A percentile compares a stretch with the other conserved stretches of the same genome.
phyloP scores from a whole-genome alignment of 1,140 invertebrate genomes.

The Listronotus bonariensis region DNA sequence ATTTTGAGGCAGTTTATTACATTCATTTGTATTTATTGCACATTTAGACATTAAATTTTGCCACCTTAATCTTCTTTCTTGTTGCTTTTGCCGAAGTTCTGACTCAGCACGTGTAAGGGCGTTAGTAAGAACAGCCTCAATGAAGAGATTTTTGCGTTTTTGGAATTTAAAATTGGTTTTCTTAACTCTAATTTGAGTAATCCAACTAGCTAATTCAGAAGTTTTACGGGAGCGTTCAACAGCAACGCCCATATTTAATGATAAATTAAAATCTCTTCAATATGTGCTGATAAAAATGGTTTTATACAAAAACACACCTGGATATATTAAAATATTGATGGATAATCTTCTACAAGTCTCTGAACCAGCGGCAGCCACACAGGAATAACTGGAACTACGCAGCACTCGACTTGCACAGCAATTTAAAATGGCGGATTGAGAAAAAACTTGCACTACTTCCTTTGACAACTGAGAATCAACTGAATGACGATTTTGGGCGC shows the following conservation, averaged over 20 bases:
- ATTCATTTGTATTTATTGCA: constrained; percentile 19
- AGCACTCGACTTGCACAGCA: constrained; percentile 9
- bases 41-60: constrained; percentile 52
- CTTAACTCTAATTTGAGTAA: constrained; percentile 56
- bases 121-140: constrained; percentile 57
- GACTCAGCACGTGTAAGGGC: constrained; percentile 54
- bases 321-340: constrained; percentile 4
- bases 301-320: constrained; percentile 43
- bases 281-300: constrained; percentile 7
- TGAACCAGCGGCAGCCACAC: too few species aligned
- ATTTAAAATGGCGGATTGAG: background rate
- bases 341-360: too few species aligned
- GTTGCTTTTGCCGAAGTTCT: constrained; percentile 56
- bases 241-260: constrained; percentile 44
- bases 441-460: constrained; percentile 11
- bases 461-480: constrained; percentile 2
- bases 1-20: constrained; percentile 16
- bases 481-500: constrained; percentile 22
- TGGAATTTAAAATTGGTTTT: constrained; percentile 53
- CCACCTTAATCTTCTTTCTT: constrained; percentile 54
- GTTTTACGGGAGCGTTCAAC: constrained; percentile 36
- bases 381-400: constrained; percentile 17
- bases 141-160: constrained; percentile 55
- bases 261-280: constrained; percentile 37
- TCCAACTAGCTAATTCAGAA: constrained; percentile 56